Base-by-base conservation (phyloP, 2,113 vertebrate genomes). In the Eudyptes chrysolophus region DNA sequence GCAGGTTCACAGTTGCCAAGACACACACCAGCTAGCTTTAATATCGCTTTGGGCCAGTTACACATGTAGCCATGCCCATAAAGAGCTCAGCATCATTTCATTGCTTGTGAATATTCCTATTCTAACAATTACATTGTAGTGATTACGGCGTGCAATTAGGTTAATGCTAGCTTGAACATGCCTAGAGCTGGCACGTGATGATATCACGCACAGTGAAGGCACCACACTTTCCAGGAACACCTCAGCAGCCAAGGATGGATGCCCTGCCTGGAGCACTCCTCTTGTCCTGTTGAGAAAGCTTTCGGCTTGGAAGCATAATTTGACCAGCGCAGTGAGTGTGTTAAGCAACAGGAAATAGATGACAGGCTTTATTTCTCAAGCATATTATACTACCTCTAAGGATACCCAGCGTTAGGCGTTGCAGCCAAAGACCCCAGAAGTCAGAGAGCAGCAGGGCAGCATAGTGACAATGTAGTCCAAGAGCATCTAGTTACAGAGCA, bases 391-490 rank as follows among this genome's bases (percentile, higher is more conserved):
- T 25, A 10, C 4, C 8, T 65, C 72, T 21, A 16, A 70, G 61
- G 58, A 16, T 6, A 36, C 6, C 21, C 57, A 80, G 62, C 6
- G 5, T 6, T 4, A 19, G 54, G 49, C 7, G 2, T 2, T 51
- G 68, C 54, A 69, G 72, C 13, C 54, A 42, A 52, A 80, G 74
- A 61, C 10, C 13, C n/a, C 58, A 36, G n/a, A 42, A 57, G 22
- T 20, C 48, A 29, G 62, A 46, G 26, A 29, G 40, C 76, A 94
- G 71, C 42, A 46, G 44, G 49, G 49, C 38, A 55, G 15, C 0
- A 0, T 0, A 51, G 48, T 11, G 30, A 8, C 17, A 21, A 22
- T 1, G 4, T 0, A 12, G 54, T 6, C 25, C 29, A 16, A 11
- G 46, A 46, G 9, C 42, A 55, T 14, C 17, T 5, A 16, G 20